Evolutionary conservation across 2,113 vertebrate genomes (phyloP).

Genomic region (Zosterops lateralis): DNA sequence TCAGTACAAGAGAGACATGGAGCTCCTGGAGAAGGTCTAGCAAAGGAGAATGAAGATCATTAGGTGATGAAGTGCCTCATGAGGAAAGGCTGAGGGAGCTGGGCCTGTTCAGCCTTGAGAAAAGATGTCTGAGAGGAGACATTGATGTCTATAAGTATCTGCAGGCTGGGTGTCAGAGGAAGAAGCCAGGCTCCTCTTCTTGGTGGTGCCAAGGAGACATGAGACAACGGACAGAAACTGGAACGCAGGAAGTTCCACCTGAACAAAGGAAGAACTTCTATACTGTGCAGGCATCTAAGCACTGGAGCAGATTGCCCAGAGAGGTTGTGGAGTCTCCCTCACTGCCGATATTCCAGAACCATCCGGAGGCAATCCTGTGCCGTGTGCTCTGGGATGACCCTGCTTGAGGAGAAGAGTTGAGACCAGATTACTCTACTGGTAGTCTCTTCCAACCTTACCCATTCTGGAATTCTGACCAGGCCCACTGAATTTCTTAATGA

Average conservation of each 20-base stretch:
- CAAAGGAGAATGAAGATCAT: background rate
- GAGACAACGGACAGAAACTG: background rate
- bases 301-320: background rate
- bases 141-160: background rate
- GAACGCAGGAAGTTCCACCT: background rate
- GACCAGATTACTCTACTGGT: background rate
- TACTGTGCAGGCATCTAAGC: background rate
- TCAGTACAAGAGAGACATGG: background rate
- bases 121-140: background rate
- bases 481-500: background rate
- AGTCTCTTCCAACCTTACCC: background rate
- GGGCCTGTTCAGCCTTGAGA: background rate
- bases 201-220: background rate
- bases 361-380: background rate
- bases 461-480: background rate
- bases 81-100: background rate
- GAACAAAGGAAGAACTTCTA: background rate
- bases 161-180: background rate
- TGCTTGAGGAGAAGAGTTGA: background rate
- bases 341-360: background rate
- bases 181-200: background rate
- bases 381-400: background rate
- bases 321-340: background rate
- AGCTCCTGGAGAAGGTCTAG: background rate
- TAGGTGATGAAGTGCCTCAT: background rate